phyloP scores from a whole-genome alignment of 2,113 vertebrate genomes.

The Siphamia tubifer region DNA sequence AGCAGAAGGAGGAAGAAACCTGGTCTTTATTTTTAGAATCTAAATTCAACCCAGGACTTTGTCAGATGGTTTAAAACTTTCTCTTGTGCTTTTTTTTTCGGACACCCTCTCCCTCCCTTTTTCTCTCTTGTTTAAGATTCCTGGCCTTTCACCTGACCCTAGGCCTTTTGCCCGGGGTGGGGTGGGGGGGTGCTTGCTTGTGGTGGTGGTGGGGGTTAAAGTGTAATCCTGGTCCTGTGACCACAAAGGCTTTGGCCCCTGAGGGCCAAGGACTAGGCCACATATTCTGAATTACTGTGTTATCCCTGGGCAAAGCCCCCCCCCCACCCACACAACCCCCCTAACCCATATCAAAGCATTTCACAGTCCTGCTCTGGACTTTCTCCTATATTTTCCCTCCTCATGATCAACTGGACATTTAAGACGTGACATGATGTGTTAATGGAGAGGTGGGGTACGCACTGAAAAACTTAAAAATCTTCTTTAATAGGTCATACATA shows the following conservation, averaged over 20 bases:
- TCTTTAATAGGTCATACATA: too few species aligned
- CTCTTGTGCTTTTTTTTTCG: conserved; percentile 19
- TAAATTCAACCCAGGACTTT: conserved; percentile 39
- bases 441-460: neutral
- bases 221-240: conserved; percentile 83
- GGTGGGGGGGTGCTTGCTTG: conserved; percentile 20
- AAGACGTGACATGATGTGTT: neutral
- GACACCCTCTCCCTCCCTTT: neutral
- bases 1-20: conserved; percentile 4
- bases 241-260: conserved; percentile 77
- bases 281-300: conserved; percentile 82
- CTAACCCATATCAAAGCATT: conserved; percentile 75
- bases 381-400: neutral
- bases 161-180: conserved; percentile 53
- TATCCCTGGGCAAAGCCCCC: conserved; percentile 65
- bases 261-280: conserved; percentile 73
- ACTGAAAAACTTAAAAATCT: too few species aligned
- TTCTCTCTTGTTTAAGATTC: conserved; percentile 68
- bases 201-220: conserved; percentile 74
- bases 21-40: neutral
- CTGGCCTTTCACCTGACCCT: conserved; percentile 82
- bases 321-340: too few species aligned
- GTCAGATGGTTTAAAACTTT: conserved; percentile 58
- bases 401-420: too few species aligned
- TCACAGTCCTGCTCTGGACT: conserved; percentile 27